Evolutionary conservation across 2,888 invertebrate species (phyloP), one percentile per base, ranked within the genome.

Genomic region (Leptopilina syphax): DNA sequence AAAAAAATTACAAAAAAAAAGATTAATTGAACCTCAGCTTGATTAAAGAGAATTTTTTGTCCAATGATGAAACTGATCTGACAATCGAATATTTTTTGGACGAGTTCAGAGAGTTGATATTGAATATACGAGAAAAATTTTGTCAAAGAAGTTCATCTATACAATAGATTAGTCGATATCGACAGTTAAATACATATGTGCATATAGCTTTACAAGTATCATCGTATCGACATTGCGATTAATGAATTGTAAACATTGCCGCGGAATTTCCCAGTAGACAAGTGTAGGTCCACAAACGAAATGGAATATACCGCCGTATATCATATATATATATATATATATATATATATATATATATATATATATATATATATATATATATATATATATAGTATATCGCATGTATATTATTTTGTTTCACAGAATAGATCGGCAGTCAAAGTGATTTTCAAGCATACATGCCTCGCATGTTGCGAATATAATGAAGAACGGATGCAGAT

Each of bases 401-500:
- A 44, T 44, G 44, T 50, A 50, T 50, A 10, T 10, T 50, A 50
- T 50, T 50, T 63, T 63, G 63, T 63, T 63, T 63, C 63, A 24
- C 50, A 50, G 24, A 24, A 63, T 63, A 63, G 18, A 63, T 24
- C 18, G 44, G 41, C 18, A 67, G 67, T 44, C 44, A 41, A 8
- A 67, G 41, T 10, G 47, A 67, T 67, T 67, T 67, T 44, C 67
- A 67, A 67, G 41, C 44, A 50, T 50, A 67, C 18, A 67, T n/a
- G 18, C 67, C 18, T 67, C 67, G 18, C 44, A 44, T 67, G n/a
- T 9, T 63, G 63, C 63, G 24, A 63, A 63, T 24, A 63, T 67
- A 41, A 67, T 67, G 67, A 67, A 18, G 44, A 67, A 67, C 67
- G 44, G 67, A 67, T 67, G 67, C 13, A 67, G 41, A 67, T 67